Conservation (phyloP, 2,113 vertebrate species). For the Brachyhypopomus gauderio region DNA sequence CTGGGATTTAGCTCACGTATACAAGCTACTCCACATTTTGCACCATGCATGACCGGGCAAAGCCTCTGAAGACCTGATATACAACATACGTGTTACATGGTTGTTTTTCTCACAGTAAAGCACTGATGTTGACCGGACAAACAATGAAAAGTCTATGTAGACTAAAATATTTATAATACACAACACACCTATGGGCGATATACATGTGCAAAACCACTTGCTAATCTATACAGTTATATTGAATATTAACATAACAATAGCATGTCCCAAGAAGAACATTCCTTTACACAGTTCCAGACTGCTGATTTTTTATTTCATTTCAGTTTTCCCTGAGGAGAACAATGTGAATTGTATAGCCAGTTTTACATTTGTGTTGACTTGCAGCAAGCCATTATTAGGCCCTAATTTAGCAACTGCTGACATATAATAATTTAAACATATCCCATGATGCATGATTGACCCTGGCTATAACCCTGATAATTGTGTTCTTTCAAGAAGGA, state of each 20-base stretch:
- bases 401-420: conserved; percentile 46
- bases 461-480: conserved; percentile 35
- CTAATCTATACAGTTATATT: conserved; percentile 34
- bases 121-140: conserved; percentile 22
- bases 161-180: conserved; percentile 28
- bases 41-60: too few relatives aligned
- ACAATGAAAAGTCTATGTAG: conserved; percentile 36
- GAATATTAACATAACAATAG: conserved; percentile 13
- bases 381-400: conserved; percentile 45
- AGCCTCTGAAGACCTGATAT: not conserved
- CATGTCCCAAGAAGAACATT: not conserved
- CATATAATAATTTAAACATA: conserved; percentile 43
- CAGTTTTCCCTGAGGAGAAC: conserved; percentile 27
- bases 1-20: conserved; percentile 5
- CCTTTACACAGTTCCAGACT: conserved; percentile 35
- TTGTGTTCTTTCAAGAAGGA: conserved; percentile 37
- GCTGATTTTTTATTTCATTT: conserved; percentile 25
- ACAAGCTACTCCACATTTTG: not conserved
- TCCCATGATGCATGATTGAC: conserved; percentile 44
- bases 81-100: not conserved
- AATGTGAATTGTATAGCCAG: conserved; percentile 27
- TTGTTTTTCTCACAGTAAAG: conserved; percentile 11
- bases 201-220: conserved; percentile 23
- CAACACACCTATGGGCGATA: conserved; percentile 3
- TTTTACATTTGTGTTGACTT: conserved; percentile 43